These are phyloP conservation scores for Acanthurus tractus DNA, from an alignment of 2,797 vertebrate species.

Conservation along the genomic window DNA sequence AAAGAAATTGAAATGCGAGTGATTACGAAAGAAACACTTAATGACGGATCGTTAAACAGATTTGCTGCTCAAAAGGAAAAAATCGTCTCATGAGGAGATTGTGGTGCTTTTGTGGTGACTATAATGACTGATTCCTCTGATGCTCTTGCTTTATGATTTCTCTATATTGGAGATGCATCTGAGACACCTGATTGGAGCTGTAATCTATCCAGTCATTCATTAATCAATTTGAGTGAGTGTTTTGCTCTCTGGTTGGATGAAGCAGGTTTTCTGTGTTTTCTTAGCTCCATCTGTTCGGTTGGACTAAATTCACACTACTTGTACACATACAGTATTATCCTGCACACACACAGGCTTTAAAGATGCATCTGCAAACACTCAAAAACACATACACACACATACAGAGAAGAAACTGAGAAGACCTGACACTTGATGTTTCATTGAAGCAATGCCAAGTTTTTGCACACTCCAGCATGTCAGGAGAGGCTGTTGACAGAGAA, in stretches of 20 bases:
- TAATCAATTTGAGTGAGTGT: conserved; percentile 16
- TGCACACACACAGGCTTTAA: conserved; percentile 12
- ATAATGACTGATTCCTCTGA: conserved; percentile 49
- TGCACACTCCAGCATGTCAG: conserved; percentile 11
- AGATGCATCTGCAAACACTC: conserved; percentile 15
- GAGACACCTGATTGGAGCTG: conserved; percentile 45
- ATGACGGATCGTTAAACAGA: conserved; percentile 48
- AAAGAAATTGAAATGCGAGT: conserved; percentile 46
- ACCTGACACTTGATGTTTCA: conserved; percentile 23
- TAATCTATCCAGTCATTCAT: conserved; percentile 45
- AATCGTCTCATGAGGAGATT: conserved; percentile 42
- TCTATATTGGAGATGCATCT: conserved; percentile 47
- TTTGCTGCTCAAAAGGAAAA: conserved; percentile 25
- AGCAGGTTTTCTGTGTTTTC: conserved; percentile 59
- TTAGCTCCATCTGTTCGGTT: conserved; percentile 68
- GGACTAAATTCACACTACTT: conserved; percentile 43
- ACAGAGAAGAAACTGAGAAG: conserved; percentile 17
- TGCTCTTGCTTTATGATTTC: conserved; percentile 35
- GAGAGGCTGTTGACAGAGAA: conserved; percentile 17
- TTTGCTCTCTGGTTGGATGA: conserved; percentile 53
- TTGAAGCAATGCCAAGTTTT: conserved; percentile 39
- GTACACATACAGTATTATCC: conserved; percentile 17
- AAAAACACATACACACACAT: conserved; percentile 4
- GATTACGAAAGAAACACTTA: conserved; percentile 44
- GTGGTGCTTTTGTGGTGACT: conserved; percentile 31